Evolutionary conservation across 1,140 invertebrate genomes (phyloP).

Genomic region (Anthonomus grandis): DNA sequence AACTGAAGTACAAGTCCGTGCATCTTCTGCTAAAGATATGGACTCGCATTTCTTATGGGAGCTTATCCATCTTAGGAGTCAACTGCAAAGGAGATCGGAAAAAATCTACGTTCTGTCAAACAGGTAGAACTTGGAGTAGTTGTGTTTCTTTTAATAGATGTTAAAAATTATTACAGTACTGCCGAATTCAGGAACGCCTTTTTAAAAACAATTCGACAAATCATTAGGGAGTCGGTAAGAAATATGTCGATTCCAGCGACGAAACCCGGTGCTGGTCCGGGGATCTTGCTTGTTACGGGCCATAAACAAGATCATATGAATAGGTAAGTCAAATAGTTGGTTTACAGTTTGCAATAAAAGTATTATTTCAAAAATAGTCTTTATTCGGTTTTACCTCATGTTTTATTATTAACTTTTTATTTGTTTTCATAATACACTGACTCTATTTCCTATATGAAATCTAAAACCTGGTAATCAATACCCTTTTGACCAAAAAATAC

Average conservation of each 20-base stretch:
- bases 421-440: too few relatives aligned
- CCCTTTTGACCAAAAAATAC: too few relatives aligned
- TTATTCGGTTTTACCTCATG: too few relatives aligned
- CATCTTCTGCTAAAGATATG: conserved; percentile 87
- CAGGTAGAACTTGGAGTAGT: conserved; percentile 60
- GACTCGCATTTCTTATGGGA: conserved; percentile 96
- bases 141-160: not conserved
- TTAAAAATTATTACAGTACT: conserved; percentile 60
- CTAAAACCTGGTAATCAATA: too few relatives aligned
- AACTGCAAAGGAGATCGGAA: conserved; percentile 88
- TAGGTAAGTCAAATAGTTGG: conserved; percentile 10
- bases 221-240: conserved; percentile 90
- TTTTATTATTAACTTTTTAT: too few relatives aligned
- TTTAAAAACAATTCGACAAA: conserved; percentile 93
- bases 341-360: not conserved
- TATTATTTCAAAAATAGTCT: conserved; percentile 13
- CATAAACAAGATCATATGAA: conserved; percentile 45
- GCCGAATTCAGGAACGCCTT: conserved; percentile 94
- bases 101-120: conserved; percentile 96
- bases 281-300: conserved; percentile 45
- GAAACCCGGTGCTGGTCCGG: conserved; percentile 56
- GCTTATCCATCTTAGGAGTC: conserved; percentile 89
- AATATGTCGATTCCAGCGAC: conserved; percentile 91
- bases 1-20: conserved; percentile 93
- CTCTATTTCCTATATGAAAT: too few relatives aligned